Evolutionary conservation across 2,888 invertebrate species (phyloP), one percentile per base, ranked within the genome.

Genomic region (Nipponacmea schrenckii): DNA sequence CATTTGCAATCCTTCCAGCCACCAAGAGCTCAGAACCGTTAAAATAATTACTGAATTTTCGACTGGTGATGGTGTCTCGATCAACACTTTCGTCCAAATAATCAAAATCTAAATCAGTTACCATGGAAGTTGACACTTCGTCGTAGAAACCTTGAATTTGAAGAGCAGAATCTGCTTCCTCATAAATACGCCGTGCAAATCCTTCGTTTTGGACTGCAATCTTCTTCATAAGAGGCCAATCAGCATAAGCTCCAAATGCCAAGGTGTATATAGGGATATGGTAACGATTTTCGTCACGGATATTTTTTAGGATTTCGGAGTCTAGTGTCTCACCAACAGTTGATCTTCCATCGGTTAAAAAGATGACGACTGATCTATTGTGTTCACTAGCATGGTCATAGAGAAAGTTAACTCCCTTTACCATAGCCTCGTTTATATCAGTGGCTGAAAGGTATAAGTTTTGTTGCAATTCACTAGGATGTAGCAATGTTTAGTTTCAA

Each of bases 161-260:
- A 68, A 93, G 87, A 73, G 92, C 91, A 1, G 94, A 93, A 85
- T 94, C 94, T 0, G 93, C 91, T 17, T 92, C 93, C 86, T 93
- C 93, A 88, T 93, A 93, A 78, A 94, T 94, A 86, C 93, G 92
- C 2, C 93, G 90, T 81, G 92, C 92, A 86, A 93, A 92, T 5
- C 93, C 94, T 46, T 91, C 90, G 88, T 93, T 94, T 72, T 92
- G 91, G 17, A 92, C 88, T 0, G 93, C 75, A 15, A 82, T 48
- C 64, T 71, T 80, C 70, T 81, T 82, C 7, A 80, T 75, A 26
- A 84, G 68, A n/a, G 80, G 75, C 67, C 77, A 83, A 67, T 84
- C 84, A 15, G 82, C 82, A 24, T 75, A 70, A 44, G 67, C 31
- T 14, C 84, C 84, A 68, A 84, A 84, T 0, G 81, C 82, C 12